phyloP scores from a whole-genome alignment of 2,113 vertebrate species.

The Coracopsis vasa region DNA sequence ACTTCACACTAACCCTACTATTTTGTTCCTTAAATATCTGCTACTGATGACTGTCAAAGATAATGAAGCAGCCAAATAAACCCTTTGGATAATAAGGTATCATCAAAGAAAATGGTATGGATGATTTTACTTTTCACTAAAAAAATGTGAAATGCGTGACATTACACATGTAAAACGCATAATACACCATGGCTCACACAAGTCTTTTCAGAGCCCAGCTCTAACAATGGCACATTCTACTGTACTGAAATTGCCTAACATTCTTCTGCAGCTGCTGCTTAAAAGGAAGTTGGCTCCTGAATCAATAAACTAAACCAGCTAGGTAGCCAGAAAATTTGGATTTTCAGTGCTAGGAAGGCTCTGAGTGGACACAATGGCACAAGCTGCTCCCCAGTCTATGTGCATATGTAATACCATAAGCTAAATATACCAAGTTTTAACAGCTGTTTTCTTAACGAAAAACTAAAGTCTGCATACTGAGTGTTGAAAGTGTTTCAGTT shows the following conservation, averaged over 20 bases:
- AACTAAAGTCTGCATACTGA: rapidly evolving
- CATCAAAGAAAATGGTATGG: neutral
- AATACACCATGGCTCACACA: neutral
- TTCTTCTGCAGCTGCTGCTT: neutral
- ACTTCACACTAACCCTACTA: neutral
- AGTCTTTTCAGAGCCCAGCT: neutral
- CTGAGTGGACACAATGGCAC: neutral
- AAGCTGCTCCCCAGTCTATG: neutral
- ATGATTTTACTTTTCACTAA: neutral
- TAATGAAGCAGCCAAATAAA: neutral
- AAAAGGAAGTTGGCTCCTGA: neutral
- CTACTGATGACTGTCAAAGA: neutral
- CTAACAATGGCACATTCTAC: rapidly evolving
- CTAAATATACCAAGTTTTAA: neutral
- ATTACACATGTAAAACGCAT: neutral
- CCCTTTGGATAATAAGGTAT: neutral
- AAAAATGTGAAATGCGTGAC: neutral
- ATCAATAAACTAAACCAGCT: neutral
- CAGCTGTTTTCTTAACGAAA: neutral
- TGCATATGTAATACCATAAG: neutral
- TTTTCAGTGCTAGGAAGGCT: neutral
- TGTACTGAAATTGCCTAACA: neutral
- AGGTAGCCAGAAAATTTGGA: neutral
- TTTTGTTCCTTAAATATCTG: neutral
- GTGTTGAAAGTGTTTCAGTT: neutral